These are phyloP conservation scores for Acanthiza pusilla DNA, from an alignment of 2,797 vertebrate species.

Conservation along the genomic window DNA sequence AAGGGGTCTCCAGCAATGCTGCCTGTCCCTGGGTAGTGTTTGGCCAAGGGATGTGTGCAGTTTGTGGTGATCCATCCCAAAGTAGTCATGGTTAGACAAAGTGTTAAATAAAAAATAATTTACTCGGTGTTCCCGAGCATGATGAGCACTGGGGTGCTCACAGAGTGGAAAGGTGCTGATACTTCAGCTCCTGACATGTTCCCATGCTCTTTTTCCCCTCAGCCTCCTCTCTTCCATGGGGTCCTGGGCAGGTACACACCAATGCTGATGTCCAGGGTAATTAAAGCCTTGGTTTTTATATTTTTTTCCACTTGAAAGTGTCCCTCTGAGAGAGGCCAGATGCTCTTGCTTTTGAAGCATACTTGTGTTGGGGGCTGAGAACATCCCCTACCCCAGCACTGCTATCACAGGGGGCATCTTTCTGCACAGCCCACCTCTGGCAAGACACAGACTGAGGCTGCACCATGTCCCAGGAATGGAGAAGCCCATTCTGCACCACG, in stretches of 20 bases:
- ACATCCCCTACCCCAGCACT: background rate
- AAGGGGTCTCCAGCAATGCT: background rate
- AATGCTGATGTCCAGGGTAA: background rate
- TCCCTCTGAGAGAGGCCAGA: background rate
- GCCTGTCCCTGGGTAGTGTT: background rate
- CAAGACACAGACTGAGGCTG: background rate
- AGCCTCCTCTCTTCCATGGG: background rate
- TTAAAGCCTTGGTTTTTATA: background rate
- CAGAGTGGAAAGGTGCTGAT: background rate
- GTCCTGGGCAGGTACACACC: background rate
- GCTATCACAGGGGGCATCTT: background rate
- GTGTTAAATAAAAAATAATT: background rate
- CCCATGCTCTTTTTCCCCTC: background rate
- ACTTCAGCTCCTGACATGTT: background rate
- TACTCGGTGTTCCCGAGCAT: background rate
- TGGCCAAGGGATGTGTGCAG: background rate
- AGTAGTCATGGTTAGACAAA: background rate
- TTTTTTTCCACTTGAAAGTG: background rate
- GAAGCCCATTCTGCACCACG: background rate
- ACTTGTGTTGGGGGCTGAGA: background rate
- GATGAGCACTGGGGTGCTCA: background rate
- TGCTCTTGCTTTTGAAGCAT: background rate
- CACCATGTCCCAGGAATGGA: background rate
- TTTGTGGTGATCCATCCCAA: background rate
- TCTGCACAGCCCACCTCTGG: background rate